Evolutionary conservation across 2,888 invertebrate species (phyloP), one percentile per base, ranked within the genome.

Genomic region (Oxystoma pomonae): DNA sequence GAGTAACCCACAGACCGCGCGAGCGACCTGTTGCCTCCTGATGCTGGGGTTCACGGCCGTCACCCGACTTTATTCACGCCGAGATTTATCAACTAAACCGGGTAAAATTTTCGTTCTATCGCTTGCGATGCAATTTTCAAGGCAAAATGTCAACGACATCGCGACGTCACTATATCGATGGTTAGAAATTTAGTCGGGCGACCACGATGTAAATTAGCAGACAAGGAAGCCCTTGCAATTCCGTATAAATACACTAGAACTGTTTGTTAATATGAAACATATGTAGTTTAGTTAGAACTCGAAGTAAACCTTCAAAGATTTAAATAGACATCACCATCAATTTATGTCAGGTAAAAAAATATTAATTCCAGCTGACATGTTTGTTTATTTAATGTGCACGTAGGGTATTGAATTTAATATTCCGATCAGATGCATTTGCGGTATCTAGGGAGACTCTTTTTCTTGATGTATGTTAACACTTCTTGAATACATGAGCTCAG

Each of bases 401-500:
- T 35, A n/a, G 35, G 35, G 35, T 35, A 35, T 35, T 35, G 12
- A 35, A 35, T 35, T 35, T 35, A 35, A 35, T 35, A 35, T 35
- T 35, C 35, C 35, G 12, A 35, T 35, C 35, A 35, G 35, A 35
- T 35, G 35, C 35, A 35, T 35, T 35, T 35, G 35, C 35, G 35
- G 35, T 35, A 35, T 35, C 5, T 35, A 12, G 5, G 35, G 35
- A 35, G 35, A 35, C 35, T 35, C 12, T n/a, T 12, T 35, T 35
- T 35, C 35, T 35, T 35, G 12, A 35, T 35, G 35, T 35, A 35
- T 35, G 35, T 35, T 35, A 35, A 53, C 20, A 50, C 21, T 59
- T 17, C n/a, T 59, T 51, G 35, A 58, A 67, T 70, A 71, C 70
- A 68, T 66, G 68, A 70, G 60, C 53, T 62, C 67, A 67, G 61